A percentile compares a stretch with the other conserved stretches of the same genome.
Evolutionary conservation across 2,113 vertebrate species (phyloP).

Genomic region (Corythaixoides concolor): DNA sequence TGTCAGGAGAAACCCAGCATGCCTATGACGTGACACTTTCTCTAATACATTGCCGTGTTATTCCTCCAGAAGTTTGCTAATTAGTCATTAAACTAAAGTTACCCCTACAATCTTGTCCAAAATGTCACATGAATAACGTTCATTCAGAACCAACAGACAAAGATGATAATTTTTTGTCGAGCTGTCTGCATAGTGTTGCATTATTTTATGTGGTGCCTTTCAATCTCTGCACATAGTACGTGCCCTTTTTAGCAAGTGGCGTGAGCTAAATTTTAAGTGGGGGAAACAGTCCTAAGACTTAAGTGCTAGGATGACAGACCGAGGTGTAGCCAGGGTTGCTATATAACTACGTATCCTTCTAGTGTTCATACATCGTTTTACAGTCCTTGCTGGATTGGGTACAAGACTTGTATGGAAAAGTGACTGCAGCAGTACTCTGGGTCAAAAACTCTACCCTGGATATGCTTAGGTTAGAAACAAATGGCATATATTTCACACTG

Average conservation of each 20-base stretch:
- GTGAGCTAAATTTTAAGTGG: neutral
- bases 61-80: slow-evolving; percentile 43
- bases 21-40: slow-evolving; percentile 10
- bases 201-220: neutral
- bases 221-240: neutral
- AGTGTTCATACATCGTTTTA: accelerated
- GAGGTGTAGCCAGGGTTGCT: neutral
- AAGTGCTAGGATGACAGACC: neutral
- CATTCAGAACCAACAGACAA: neutral
- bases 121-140: neutral
- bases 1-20: neutral
- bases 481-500: accelerated
- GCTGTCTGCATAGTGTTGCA: neutral
- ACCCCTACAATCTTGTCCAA: neutral
- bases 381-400: accelerated
- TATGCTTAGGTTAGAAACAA: neutral
- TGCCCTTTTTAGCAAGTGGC: neutral
- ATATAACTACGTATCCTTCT: accelerated
- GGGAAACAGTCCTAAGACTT: neutral
- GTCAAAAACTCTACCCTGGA: neutral
- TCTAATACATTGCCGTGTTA: neutral
- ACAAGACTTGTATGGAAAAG: neutral
- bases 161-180: neutral
- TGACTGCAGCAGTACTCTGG: neutral
- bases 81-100: slow-evolving; percentile 47